Conservation (phyloP, 2,888 invertebrate genomes). For the Eilema caniola region DNA sequence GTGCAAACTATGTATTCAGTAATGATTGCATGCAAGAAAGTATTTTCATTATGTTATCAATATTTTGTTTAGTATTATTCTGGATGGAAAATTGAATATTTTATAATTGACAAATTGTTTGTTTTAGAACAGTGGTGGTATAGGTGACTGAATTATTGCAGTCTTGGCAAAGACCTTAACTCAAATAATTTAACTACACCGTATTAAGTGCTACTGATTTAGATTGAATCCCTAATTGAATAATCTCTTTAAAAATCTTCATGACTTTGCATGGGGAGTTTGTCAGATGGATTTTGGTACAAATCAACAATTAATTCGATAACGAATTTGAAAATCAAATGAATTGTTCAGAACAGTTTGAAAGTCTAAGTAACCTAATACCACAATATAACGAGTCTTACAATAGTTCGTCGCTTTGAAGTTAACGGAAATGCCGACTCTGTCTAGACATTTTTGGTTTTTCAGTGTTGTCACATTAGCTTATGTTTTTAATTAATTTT, state of each 20-base stretch:
- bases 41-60: not conserved
- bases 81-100: not conserved
- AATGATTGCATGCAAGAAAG: not conserved
- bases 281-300: not conserved
- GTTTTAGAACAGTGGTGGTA: conserved; percentile 42
- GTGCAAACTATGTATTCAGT: not conserved
- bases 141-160: not conserved
- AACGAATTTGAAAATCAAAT: no score
- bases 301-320: not conserved
- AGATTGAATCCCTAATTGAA: not conserved
- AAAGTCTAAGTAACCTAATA: no score
- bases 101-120: conserved; percentile 4
- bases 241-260: not conserved
- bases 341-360: no score
- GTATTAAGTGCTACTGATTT: not conserved
- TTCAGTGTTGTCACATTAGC: no score
- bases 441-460: no score
- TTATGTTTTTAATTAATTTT: no score
- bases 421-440: no score
- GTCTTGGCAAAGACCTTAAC: not conserved
- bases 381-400: no score
- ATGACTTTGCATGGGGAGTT: not conserved
- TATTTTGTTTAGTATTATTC: not conserved
- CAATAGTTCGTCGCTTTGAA: no score
- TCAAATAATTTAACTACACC: not conserved